Percentiles rank a stretch among this genome's conserved stretches.
Evolutionary conservation across 2,797 vertebrate genomes (phyloP).

Genomic region (Danio albolineatus): DNA sequence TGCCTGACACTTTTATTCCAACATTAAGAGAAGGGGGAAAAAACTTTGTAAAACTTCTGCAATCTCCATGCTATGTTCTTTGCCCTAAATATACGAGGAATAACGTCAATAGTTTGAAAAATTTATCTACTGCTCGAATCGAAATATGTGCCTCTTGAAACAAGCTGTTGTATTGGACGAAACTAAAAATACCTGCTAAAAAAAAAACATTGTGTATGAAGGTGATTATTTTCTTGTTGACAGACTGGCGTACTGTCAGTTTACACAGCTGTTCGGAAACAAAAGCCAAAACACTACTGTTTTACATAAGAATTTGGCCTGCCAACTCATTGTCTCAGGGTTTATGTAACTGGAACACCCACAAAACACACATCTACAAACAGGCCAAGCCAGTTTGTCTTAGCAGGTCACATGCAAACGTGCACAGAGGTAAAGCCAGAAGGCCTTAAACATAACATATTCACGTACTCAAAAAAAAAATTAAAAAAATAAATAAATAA

Average conservation of each 20-base stretch:
- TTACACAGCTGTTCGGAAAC: conserved; percentile 26
- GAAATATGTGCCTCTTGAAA: neutral
- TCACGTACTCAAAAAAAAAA: neutral
- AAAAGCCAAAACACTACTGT: conserved; percentile 25
- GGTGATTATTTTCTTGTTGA: conserved; percentile 24
- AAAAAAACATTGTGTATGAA: neutral
- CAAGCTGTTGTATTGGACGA: neutral
- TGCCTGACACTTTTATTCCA: conserved; percentile 10
- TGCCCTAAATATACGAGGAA: neutral
- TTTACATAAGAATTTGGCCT: conserved; percentile 38
- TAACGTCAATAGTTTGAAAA: conserved; percentile 24
- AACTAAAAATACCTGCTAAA: conserved; percentile 15
- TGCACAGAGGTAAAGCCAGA: neutral
- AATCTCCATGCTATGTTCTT: neutral
- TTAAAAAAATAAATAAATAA: too few relatives aligned
- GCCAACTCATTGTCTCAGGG: conserved; percentile 33
- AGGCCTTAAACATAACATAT: neutral
- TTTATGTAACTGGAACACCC: conserved; percentile 40
- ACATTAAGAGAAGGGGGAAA: conserved; percentile 22
- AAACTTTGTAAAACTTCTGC: conserved; percentile 16
- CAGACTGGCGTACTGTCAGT: neutral
- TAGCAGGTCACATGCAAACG: neutral
- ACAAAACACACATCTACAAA: conserved; percentile 20
- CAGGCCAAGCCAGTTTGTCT: conserved; percentile 19
- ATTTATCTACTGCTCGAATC: conserved; percentile 4